These are phyloP conservation scores for Drepanosiphum platanoidis DNA, from an alignment of 2,888 invertebrate genomes.

Conservation along the genomic window DNA sequence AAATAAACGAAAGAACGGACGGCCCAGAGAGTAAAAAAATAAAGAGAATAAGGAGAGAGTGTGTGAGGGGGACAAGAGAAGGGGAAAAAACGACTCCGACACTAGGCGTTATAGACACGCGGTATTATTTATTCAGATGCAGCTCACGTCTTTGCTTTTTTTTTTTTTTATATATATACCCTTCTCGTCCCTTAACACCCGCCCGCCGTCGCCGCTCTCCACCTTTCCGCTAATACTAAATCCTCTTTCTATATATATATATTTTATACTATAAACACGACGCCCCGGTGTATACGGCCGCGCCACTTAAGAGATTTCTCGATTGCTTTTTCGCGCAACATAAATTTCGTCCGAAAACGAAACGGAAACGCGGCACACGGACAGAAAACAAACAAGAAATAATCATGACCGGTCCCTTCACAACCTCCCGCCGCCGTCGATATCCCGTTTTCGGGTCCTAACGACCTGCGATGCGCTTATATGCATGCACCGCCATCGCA, in stretches of 20 bases:
- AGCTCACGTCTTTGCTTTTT: constrained; percentile 55
- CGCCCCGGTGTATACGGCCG: neutral
- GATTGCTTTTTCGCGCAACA: constrained; percentile 59
- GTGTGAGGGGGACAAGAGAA: neutral
- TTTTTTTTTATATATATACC: neutral
- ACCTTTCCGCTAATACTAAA: too few relatives aligned
- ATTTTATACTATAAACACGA: too few relatives aligned
- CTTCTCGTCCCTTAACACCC: neutral
- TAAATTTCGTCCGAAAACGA: constrained; percentile 42
- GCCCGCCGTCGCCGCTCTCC: neutral
- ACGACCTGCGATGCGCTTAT: constrained; percentile 14
- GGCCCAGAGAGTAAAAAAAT: constrained; percentile 25
- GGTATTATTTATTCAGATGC: constrained; percentile 56
- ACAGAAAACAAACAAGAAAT: constrained; percentile 43
- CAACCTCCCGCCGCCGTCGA: neutral
- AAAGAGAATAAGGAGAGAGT: neutral
- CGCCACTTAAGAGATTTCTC: constrained; percentile 54
- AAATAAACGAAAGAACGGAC: constrained; percentile 37
- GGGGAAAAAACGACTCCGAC: constrained; percentile 31
- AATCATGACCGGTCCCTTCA: constrained; percentile 21
- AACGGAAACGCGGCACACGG: neutral
- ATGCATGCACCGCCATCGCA: neutral
- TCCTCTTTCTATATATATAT: too few relatives aligned
- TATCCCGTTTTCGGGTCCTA: neutral
- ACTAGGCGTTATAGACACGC: constrained; percentile 49